Evolutionary conservation across 1,140 invertebrate species (phyloP).

Genomic region (Drosophila ambigua): DNA sequence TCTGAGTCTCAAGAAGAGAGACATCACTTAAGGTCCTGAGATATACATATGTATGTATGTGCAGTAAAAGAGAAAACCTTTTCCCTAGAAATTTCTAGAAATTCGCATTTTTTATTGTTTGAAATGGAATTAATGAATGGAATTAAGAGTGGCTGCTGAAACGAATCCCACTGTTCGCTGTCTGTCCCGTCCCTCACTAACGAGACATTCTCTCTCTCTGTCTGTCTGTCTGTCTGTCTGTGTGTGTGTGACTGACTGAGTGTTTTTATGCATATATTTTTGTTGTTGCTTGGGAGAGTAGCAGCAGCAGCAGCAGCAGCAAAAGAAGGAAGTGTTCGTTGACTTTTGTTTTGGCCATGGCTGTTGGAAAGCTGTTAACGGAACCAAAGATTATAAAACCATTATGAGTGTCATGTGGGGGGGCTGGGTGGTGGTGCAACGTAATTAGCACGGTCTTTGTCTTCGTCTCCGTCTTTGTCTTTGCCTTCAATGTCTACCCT

Average conservation of each 20-base stretch:
- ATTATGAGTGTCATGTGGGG: constrained; percentile 52
- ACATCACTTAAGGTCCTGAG: too few species aligned
- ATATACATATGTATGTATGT: too few species aligned
- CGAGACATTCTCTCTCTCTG: constrained; percentile 45
- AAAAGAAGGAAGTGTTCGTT: constrained; percentile 25
- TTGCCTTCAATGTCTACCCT: background rate
- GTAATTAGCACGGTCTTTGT: constrained; percentile 60
- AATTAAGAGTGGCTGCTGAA: too few species aligned
- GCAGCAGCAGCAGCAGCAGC: background rate
- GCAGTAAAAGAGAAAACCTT: too few species aligned
- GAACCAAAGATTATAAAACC: constrained; percentile 77
- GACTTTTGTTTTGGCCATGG: constrained; percentile 26
- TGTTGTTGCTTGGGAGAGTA: background rate
- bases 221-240: background rate
- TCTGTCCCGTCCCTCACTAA: constrained; percentile 49
- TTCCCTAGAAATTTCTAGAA: too few species aligned
- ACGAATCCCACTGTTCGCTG: too few species aligned
- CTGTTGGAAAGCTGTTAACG: constrained; percentile 58
- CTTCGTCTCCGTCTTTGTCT: background rate
- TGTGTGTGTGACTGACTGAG: constrained; percentile 1
- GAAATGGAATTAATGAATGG: too few species aligned
- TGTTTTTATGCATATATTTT: too few species aligned
- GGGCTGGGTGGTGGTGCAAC: constrained; percentile 33
- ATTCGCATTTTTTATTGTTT: too few species aligned
- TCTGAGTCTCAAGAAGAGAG: too few species aligned